Base-by-base conservation (phyloP, 2,113 vertebrate species). In the Gambusia affinis region DNA sequence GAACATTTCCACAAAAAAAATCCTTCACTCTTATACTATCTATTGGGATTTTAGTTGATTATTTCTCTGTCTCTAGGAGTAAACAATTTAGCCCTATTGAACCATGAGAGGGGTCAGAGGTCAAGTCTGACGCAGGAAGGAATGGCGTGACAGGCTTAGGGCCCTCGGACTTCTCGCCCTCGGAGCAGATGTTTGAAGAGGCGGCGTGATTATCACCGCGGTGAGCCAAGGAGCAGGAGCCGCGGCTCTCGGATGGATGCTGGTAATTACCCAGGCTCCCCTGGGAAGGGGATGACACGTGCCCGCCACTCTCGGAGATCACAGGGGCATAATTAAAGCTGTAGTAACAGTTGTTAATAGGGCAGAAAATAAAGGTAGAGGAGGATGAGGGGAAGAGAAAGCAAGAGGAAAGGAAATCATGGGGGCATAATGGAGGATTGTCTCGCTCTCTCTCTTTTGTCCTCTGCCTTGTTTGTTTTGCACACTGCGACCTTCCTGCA, bases 341-440 rank as follows among this genome's bases (percentile, higher is more conserved):
- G 94, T 95, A 95, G 96, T 96, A 97, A 97, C 97, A 96, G 96
- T 99, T 97, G 97, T 97, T 98, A 98, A 98, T 97, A 97, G 96
- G 95, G 95, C 95, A 95, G 96, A 95, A 95, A 96, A 96, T 97
- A 96, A 98, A 98, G 96, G 95, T 94, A 95, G 93, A 93, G 90
- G 90, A 89, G 89, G 94, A 84, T 82, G 93, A 93, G 93, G 87
- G 73, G 82, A 78, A 79, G 73, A 70, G 79, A 80, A 79, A 70
- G 75, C 67, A 80, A 79, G 73, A 94, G 71, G 68, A 73, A 84
- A 79, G 79, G 70, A 88, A 75, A 81, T 12, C 1, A 42, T 70
- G 80, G 77, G 81, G 71, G 79, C 22, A 71, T 80, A 87, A 79
- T 83, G 65, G 85, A 78, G 80, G 72, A 84, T 60, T 82, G 75